These are phyloP conservation scores for Crax fasciolata DNA, from an alignment of 2,797 vertebrate species.

Conservation along the genomic window DNA sequence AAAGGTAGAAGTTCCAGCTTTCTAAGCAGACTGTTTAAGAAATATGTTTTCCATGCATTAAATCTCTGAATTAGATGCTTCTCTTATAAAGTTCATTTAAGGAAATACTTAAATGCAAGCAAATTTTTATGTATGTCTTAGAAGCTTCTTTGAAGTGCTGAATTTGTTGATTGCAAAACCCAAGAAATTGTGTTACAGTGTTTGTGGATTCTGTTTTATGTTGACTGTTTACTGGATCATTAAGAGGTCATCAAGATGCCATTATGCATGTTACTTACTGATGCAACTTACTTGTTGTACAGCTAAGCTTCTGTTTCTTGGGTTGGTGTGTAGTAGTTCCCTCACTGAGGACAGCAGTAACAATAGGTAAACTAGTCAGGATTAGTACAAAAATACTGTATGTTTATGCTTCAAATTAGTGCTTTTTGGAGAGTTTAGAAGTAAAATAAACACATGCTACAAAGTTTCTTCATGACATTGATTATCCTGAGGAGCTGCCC, in stretches of 20 bases:
- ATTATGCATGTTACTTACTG: background rate
- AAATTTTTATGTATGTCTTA: background rate
- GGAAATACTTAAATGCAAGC: background rate
- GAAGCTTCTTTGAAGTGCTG: background rate
- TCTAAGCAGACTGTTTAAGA: background rate
- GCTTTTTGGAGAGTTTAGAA: background rate
- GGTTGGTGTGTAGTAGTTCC: background rate
- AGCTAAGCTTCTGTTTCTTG: background rate
- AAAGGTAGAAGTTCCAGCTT: background rate
- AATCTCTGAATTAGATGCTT: background rate
- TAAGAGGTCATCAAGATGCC: background rate
- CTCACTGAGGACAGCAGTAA: background rate
- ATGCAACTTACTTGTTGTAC: background rate
- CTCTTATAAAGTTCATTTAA: background rate
- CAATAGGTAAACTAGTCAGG: accelerated
- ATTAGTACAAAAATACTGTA: background rate
- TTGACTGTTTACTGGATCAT: background rate
- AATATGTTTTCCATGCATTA: background rate
- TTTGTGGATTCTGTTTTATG: background rate
- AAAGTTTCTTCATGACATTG: background rate
- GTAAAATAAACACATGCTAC: background rate
- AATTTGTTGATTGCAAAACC: background rate
- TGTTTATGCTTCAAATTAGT: background rate
- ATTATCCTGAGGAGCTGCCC: background rate
- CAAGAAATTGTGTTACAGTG: background rate